These are phyloP conservation scores for Rhinopithecus roxellana DNA, from an alignment of 2,113 vertebrate species.

Conservation along the genomic window DNA sequence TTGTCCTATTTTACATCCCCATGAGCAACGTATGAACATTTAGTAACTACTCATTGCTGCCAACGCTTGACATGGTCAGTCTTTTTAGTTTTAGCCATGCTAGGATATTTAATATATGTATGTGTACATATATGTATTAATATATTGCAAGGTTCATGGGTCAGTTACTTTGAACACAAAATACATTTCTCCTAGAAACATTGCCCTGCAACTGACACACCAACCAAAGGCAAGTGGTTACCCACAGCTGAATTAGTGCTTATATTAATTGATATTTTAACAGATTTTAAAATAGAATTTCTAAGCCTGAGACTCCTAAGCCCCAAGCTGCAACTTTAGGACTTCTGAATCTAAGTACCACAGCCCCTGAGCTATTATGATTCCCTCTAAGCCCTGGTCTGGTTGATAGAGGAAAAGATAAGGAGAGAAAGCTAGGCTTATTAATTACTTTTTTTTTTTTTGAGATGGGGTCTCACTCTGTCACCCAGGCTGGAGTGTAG, in stretches of 20 bases:
- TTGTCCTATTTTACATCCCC: no score
- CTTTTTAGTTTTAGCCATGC: background rate
- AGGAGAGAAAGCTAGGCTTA: background rate
- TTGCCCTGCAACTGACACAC: background rate
- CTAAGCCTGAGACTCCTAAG: background rate
- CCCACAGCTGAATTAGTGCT: background rate
- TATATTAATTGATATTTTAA: background rate
- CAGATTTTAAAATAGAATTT: background rate
- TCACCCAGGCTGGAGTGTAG: no score
- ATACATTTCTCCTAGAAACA: background rate
- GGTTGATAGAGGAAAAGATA: background rate
- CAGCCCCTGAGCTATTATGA: background rate
- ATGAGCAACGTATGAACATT: no score
- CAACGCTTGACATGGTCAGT: no score
- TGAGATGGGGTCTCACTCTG: no score
- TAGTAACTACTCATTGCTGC: no score
- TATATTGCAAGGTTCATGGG: background rate
- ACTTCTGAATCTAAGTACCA: background rate
- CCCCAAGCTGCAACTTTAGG: background rate
- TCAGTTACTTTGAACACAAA: background rate
- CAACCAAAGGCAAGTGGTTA: background rate
- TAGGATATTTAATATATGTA: background rate
- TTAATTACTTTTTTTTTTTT: no score
- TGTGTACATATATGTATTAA: no score
- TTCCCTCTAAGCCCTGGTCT: background rate